Evolutionary conservation across 2,888 invertebrate species (phyloP), one percentile per base, ranked within the genome.

Genomic region (Drosophila lutescens): DNA sequence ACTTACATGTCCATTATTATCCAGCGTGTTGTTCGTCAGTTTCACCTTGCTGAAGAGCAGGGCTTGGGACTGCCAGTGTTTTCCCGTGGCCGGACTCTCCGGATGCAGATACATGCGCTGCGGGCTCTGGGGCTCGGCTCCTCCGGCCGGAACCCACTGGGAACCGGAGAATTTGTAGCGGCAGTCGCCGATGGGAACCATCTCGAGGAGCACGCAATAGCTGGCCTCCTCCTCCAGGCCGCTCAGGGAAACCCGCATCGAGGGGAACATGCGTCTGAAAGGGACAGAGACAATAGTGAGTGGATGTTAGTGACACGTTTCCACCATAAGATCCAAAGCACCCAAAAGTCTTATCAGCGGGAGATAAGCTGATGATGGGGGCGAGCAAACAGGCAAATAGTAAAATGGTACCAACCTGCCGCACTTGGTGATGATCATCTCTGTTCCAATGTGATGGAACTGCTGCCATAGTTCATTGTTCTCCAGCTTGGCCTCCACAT

Each of bases 241-340:
- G 30, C 93, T 93, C 0, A 98, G 92, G 0, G 94, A 93, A 23
- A 97, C 93, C 80, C 97, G 95, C 73, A 98, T 93, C 0, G 96
- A 95, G 0, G 98, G 98, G 91, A 98, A 98, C 97, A 98, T 98
- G 41, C 98, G 96, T 87, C 98, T 98, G 40, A 10, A 63, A 44
- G 41, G 94, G 15, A 93, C 15, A 51, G n/a, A 59, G 56, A 41
- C n/a, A 20, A 32, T 40, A 17, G 17, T 30, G 12, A 38, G 50
- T 60, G 44, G 43, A 32, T 55, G 53, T 70, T 76, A 77, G 34
- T 69, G 53, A 73, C 56, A 66, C 63, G 36, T 38, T 60, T 43
- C 41, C 32, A 12, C 30, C 44, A 36, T 43, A 51, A 56, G 51
- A 56, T 67, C n/a, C n/a, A 72, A 62, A 63, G 63, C 60, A 67